Base-by-base conservation (phyloP, 2,888 invertebrate species). In the Caenorhabditis afra region DNA sequence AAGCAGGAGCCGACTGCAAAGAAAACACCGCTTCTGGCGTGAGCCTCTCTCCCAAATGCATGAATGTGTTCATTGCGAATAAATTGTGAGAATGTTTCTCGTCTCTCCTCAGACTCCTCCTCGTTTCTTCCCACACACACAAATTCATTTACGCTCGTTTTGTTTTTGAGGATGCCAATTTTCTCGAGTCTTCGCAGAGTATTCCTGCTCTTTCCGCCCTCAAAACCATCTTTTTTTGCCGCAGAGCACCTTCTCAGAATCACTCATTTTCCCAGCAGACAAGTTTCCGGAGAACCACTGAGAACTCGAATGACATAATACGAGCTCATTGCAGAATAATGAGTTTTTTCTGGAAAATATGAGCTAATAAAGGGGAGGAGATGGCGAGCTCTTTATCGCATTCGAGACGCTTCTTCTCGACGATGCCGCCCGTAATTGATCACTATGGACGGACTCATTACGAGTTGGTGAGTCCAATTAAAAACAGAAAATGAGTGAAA, bases 401-500 rank as follows among this genome's bases (percentile, higher is more conserved):
- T 29, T 29, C 64, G 12, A 45, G 10, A 44, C 14, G 37, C n/a
- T 3, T 67, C 23, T 23, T 67, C 29, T 64, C 71, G 5, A 55
- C 71, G 8, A 71, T 64, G 71, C 49, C 71, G 1, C 71, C 71
- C 0, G 57, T 71, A 49, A 62, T 71, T 41, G 71, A 71, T 37
- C 57, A 71, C 57, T 71, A 53, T 57, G 71, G 71, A 35, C 62
- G 71, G 37, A 71, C 71, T 41, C 71, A 64, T 71, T 71, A 64
- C 41, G 71, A 71, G 55, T 53, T 71, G 47, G 71, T 66, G n/a
- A 57, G 37, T 55, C 20, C 39, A 18, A 52, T 50, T 23, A 14
- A 22, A 23, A 52, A 16, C 49, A 3, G 49, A 20, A 10, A 49
- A 20, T 49, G 49, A 16, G 22, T 16, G n/a, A n/a, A n/a, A n/a